Percentiles rank a stretch among this genome's conserved stretches.
These are phyloP conservation scores for Xanthorhoe designata DNA, from an alignment of 2,888 invertebrate species.

Conservation along the genomic window DNA sequence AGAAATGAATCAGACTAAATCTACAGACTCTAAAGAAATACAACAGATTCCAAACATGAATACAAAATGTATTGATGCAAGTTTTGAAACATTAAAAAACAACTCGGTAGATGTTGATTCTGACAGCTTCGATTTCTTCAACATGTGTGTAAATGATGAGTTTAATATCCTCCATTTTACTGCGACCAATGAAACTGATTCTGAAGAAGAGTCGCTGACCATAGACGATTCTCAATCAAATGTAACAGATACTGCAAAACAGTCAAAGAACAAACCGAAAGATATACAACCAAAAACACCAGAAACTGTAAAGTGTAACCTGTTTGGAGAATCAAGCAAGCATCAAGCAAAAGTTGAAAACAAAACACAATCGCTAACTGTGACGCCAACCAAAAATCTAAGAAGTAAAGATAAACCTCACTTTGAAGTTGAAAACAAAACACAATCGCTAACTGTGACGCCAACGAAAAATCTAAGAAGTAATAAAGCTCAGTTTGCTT, in stretches of 20 bases:
- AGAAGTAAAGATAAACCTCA: background rate
- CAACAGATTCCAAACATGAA: background rate
- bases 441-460: background rate
- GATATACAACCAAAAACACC: background rate
- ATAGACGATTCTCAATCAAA: constrained; percentile 8
- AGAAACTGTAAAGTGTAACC: background rate
- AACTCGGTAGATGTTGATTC: background rate
- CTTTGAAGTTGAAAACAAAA: background rate
- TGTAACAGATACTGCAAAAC: background rate
- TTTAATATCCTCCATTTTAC: constrained; percentile 23
- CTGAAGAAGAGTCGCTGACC: constrained; percentile 1
- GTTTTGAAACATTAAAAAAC: too few species aligned
- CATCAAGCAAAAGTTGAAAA: background rate
- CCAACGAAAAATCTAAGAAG: background rate
- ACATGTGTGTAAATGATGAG: background rate
- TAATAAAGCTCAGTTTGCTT: background rate
- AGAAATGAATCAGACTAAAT: background rate
- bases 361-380: background rate
- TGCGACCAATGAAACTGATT: constrained; percentile 7
- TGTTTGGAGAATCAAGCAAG: background rate
- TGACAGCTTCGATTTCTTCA: constrained; percentile 5
- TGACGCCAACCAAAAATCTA: background rate
- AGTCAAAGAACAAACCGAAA: background rate
- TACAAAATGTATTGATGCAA: background rate
- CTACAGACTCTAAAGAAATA: background rate